phyloP scores from a whole-genome alignment of 2,113 vertebrate species.

The Paradisaea rubra region DNA sequence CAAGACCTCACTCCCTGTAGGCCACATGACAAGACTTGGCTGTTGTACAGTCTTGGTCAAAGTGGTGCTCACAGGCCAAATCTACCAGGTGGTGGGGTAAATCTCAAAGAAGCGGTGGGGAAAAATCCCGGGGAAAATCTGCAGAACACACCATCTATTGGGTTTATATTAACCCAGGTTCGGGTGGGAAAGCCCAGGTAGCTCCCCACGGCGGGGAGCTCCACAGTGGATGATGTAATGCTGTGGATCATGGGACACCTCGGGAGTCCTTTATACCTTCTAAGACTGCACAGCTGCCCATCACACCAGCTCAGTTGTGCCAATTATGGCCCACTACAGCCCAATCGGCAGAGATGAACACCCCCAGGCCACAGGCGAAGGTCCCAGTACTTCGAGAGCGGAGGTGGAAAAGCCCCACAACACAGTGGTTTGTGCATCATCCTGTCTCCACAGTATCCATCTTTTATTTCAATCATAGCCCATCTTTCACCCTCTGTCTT shows the following conservation, averaged over 20 bases:
- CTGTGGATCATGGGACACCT: neutral
- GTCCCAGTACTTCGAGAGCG: neutral
- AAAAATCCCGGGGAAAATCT: neutral
- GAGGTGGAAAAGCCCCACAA: neutral
- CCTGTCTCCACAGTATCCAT: neutral
- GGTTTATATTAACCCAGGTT: neutral
- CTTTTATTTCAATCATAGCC: neutral
- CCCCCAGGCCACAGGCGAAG: neutral
- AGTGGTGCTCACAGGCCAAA: neutral
- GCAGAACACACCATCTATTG: neutral
- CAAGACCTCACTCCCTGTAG: neutral
- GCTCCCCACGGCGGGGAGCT: neutral
- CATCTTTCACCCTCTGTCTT: neutral
- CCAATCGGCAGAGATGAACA: neutral
- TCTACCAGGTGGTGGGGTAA: neutral
- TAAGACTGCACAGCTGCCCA: neutral
- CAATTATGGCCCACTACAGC: neutral
- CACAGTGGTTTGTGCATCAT: neutral
- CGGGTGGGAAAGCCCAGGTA: neutral
- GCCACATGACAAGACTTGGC: neutral
- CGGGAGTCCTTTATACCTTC: neutral
- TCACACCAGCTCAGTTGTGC: neutral
- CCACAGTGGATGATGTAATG: too few relatives aligned
- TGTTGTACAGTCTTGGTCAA: neutral
- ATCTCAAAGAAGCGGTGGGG: neutral